Evolutionary conservation across 2,888 invertebrate species (phyloP).

Genomic region (Ischnura elegans): DNA sequence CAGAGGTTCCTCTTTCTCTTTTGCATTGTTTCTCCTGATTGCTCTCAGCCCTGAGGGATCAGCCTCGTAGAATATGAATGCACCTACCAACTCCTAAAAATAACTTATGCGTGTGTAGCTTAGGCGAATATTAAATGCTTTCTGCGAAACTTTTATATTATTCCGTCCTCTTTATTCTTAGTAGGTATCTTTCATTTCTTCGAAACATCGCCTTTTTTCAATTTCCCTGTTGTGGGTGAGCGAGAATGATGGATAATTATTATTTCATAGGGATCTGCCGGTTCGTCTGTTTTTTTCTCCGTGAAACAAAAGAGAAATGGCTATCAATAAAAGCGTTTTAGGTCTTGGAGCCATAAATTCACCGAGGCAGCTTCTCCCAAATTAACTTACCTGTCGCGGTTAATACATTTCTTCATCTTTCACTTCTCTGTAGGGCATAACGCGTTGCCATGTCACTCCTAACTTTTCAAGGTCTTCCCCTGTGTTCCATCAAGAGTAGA

Average conservation of each 20-base stretch:
- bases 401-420: conserved; percentile 35
- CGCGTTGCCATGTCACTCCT: neutral
- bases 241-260: neutral
- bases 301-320: neutral
- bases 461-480: neutral
- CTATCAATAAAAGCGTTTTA: conserved; percentile 15
- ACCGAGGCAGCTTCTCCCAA: neutral
- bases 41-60: no score
- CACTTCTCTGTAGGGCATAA: neutral
- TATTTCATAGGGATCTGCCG: neutral
- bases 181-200: no score
- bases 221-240: neutral
- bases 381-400: conserved; percentile 8
- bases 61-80: no score
- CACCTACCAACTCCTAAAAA: no score
- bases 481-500: neutral
- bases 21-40: no score
- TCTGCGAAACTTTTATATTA: no score
- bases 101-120: no score
- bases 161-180: no score
- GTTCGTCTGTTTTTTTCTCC: neutral
- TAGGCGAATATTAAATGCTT: no score
- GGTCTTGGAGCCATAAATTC: neutral
- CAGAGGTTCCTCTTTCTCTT: no score
- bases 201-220: neutral